phyloP scores from a whole-genome alignment of 1,140 invertebrate species.

The Manduca sexta region DNA sequence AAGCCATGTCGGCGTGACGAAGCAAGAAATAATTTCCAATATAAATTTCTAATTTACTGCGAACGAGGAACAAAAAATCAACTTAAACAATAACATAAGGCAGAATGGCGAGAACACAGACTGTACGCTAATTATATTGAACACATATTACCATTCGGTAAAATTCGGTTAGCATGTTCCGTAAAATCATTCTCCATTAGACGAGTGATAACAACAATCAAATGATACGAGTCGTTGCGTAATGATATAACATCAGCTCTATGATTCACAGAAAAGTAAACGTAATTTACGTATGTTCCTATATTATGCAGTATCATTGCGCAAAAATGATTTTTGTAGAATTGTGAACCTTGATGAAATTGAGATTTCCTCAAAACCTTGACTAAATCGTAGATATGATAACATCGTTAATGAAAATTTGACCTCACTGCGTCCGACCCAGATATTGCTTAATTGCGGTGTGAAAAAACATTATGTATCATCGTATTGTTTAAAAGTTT shows the following conservation, averaged over 20 bases:
- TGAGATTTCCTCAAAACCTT: constrained; percentile 49
- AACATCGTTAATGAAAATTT: constrained; percentile 50
- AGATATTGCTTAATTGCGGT: constrained; percentile 22
- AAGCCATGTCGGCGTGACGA: too few relatives aligned
- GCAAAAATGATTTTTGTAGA: not conserved
- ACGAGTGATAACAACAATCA: constrained; percentile 1
- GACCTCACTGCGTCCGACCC: constrained; percentile 56
- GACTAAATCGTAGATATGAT: constrained; percentile 45
- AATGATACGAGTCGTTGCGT: not conserved
- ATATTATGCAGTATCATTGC: not conserved
- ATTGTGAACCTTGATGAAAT: not conserved
- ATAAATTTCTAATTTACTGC: too few relatives aligned
- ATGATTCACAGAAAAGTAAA: constrained; percentile 1
- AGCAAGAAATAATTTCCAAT: too few relatives aligned
- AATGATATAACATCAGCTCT: too few relatives aligned
- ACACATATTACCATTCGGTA: not conserved
- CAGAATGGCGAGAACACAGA: too few relatives aligned
- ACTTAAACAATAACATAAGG: too few relatives aligned
- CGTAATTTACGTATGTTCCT: not conserved
- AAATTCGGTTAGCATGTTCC: not conserved
- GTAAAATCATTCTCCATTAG: constrained; percentile 5
- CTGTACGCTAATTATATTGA: too few relatives aligned
- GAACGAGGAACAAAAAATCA: too few relatives aligned
- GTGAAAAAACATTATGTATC: too few relatives aligned
- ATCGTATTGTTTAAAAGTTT: too few relatives aligned